phyloP scores from a whole-genome alignment of 2,888 invertebrate genomes.

The Drosophila ezoana region DNA sequence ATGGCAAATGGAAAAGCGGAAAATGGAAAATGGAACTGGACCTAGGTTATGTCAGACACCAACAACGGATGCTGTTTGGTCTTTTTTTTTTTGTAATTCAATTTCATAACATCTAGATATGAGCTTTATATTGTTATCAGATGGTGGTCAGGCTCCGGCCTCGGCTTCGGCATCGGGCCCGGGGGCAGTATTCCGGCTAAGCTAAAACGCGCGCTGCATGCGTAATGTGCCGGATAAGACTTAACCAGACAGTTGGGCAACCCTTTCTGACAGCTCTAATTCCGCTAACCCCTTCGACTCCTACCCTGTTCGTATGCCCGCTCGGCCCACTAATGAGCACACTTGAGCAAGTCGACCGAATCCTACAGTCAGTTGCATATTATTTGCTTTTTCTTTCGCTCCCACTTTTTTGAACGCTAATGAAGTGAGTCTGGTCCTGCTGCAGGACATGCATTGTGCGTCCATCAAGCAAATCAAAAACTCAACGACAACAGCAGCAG shows the following conservation, averaged over 20 bases:
- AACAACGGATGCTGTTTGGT: slow-evolving; percentile 52
- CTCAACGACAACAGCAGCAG: slow-evolving; percentile 2
- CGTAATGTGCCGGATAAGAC: slow-evolving; percentile 30
- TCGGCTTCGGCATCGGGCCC: slow-evolving; percentile 14
- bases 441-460: slow-evolving; percentile 69
- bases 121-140: slow-evolving; percentile 72
- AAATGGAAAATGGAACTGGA: slow-evolving; percentile 27
- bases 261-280: slow-evolving; percentile 30
- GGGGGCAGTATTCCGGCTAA: slow-evolving; percentile 26
- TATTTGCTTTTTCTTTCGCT: slow-evolving; percentile 50
- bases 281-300: slow-evolving; percentile 5
- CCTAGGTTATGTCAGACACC: slow-evolving; percentile 8
- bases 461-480: slow-evolving; percentile 70
- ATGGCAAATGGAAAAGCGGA: slow-evolving; percentile 25
- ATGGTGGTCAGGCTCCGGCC: slow-evolving; percentile 16
- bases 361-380: slow-evolving; percentile 49
- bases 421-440: slow-evolving; percentile 62
- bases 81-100: slow-evolving; percentile 26
- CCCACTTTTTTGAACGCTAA: slow-evolving; percentile 47
- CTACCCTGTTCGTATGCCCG: slow-evolving; percentile 12
- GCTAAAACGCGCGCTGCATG: slow-evolving; percentile 47
- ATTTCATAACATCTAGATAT: slow-evolving; percentile 75
- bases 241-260: slow-evolving; percentile 40
- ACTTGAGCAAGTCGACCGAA: slow-evolving; percentile 60
- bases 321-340: slow-evolving; percentile 66